These are phyloP conservation scores for Prolemur simus DNA, from an alignment of 2,113 vertebrate genomes.

Conservation along the genomic window DNA sequence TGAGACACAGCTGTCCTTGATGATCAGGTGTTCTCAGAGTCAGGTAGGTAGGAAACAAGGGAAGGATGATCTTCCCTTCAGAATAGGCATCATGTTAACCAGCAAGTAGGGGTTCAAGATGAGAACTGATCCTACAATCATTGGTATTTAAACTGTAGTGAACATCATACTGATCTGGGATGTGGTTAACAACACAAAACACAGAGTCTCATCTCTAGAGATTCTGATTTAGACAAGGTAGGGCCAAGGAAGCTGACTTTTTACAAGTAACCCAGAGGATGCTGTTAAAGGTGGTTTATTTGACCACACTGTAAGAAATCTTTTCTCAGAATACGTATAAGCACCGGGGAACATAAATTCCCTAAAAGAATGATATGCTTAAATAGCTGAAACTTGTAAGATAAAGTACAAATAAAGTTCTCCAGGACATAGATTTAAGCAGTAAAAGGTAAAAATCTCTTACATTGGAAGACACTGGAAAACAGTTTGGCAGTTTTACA, in stretches of 20 bases:
- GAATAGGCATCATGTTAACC: not conserved
- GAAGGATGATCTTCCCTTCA: not conserved
- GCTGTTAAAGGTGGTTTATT: not conserved
- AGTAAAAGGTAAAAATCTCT: not conserved
- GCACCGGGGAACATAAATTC: not conserved
- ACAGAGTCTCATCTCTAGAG: not conserved
- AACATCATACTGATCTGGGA: not conserved
- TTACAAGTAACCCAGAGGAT: not conserved
- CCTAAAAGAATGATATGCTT: not conserved
- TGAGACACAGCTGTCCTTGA: not conserved
- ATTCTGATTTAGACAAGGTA: not conserved
- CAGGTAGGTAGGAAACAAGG: not conserved
- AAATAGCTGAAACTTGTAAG: not conserved
- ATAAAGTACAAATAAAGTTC: slow-evolving; percentile 25
- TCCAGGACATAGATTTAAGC: not conserved
- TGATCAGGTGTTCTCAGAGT: not conserved
- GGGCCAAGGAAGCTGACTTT: not conserved
- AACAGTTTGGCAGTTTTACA: not conserved
- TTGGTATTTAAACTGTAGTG: not conserved
- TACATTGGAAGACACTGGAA: not conserved
- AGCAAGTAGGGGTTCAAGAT: not conserved
- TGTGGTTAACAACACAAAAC: not conserved
- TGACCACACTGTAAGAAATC: not conserved
- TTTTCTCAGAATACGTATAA: not conserved
- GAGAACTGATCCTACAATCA: not conserved